These are phyloP conservation scores for Onthophagus sagittarius DNA, from an alignment of 2,888 invertebrate genomes.

Conservation along the genomic window DNA sequence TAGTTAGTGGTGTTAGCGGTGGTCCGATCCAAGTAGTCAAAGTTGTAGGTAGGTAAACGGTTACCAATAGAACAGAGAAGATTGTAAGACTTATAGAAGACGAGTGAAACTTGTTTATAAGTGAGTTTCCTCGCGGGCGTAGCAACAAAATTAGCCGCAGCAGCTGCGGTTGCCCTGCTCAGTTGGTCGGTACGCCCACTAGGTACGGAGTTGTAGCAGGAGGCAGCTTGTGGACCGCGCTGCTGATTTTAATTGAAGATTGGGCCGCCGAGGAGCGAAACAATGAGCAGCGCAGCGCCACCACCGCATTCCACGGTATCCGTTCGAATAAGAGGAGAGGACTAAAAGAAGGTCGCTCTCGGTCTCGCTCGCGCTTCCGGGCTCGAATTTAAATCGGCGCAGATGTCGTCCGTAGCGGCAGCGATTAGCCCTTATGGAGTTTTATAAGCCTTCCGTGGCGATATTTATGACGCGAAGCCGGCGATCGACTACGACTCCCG, in stretches of 20 bases:
- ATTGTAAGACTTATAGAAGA: neutral
- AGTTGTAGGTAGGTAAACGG: neutral
- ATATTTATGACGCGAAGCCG: neutral
- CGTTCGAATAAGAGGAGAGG: too few relatives aligned
- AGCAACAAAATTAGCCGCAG: neutral
- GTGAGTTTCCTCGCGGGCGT: neutral
- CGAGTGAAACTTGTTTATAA: neutral
- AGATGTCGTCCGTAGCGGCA: neutral
- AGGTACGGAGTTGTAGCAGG: neutral
- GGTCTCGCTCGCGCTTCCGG: neutral
- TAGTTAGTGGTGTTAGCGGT: neutral
- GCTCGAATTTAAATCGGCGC: neutral
- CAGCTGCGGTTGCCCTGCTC: neutral
- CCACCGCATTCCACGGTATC: neutral
- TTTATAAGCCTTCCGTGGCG: neutral
- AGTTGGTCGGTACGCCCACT: neutral
- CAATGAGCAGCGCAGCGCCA: neutral
- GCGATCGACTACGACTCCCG: neutral
- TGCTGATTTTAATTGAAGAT: neutral
- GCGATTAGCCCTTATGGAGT: neutral
- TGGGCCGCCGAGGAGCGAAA: neutral
- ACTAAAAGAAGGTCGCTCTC: too few relatives aligned
- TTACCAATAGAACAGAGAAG: neutral
- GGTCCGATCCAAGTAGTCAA: neutral
- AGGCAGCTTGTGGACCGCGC: neutral